These are phyloP conservation scores for Ectemnius cavifrons DNA, from an alignment of 2,888 invertebrate genomes.

Conservation along the genomic window DNA sequence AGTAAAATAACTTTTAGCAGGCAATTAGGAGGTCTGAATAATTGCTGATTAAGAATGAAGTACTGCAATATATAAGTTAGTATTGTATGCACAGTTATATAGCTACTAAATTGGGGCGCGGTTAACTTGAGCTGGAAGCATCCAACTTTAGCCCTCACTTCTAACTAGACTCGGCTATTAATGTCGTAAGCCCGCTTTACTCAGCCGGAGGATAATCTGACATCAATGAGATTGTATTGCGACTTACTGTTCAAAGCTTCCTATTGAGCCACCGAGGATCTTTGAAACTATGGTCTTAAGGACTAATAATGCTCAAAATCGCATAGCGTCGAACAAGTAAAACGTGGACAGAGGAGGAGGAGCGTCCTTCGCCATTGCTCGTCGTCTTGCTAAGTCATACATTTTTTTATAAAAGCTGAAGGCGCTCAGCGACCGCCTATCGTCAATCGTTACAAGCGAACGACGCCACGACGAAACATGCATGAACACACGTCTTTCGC, in stretches of 20 bases:
- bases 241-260: slow-evolving; percentile 30
- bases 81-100: slow-evolving; percentile 25
- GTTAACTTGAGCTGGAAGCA: slow-evolving; percentile 9
- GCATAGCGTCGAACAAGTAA: slow-evolving; percentile 36
- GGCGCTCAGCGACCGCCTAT: slow-evolving; percentile 32
- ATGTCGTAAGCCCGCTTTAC: slow-evolving; percentile 35
- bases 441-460: slow-evolving; percentile 36
- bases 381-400: slow-evolving; percentile 42
- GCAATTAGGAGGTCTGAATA: slow-evolving; percentile 28
- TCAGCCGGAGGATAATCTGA: slow-evolving; percentile 34
- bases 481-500: slow-evolving; percentile 25
- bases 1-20: slow-evolving; percentile 38
- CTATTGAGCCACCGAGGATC: slow-evolving; percentile 9
- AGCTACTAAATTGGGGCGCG: slow-evolving; percentile 21
- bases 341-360: slow-evolving; percentile 35
- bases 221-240: slow-evolving; percentile 27
- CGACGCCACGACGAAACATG: slow-evolving; percentile 30
- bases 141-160: slow-evolving; percentile 23
- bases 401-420: slow-evolving; percentile 51
- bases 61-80: slow-evolving; percentile 28
- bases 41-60: slow-evolving; percentile 17
- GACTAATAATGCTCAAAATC: slow-evolving; percentile 32
- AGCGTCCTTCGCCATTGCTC: slow-evolving; percentile 33
- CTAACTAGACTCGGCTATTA: slow-evolving; percentile 20
- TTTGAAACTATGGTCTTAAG: slow-evolving; percentile 30